Base-by-base conservation (phyloP, 2,113 vertebrate genomes). In the Gnathonemus longibarbis region DNA sequence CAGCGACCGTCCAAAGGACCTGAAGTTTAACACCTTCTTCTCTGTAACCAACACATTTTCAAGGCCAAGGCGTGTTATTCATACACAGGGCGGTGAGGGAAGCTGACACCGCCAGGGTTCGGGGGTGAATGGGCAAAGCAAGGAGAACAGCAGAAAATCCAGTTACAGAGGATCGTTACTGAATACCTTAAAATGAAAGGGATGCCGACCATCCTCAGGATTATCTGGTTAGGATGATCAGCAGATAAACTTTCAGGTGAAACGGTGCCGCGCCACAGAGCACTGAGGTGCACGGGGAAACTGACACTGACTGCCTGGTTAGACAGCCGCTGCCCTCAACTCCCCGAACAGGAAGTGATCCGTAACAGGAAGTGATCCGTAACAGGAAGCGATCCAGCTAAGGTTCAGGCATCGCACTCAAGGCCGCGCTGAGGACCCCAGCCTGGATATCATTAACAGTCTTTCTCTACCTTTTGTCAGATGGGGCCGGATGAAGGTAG, bases 271-370 rank as follows among this genome's bases (percentile, higher is more conserved):
- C 80, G 88, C 89, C 91, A n/a, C 39, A 53, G 58, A 92, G 93
- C 92, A 90, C 35, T 50, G 3, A n/a, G 84, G 91, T 92, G 93
- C 91, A 74, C 4, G 1, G 31, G 35, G 31, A 77, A 39, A 35
- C 31, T 39, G 70, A 77, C 24, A 31, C 9, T 2, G 66, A 15
- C 66, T 27, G 9, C 11, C 27, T 19, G n/a, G 3, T 13, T 27
- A 70, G 5, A 74, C n/a, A 35, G 10, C 27, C 13, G 11, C 27
- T 39, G n/a, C 85, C 10, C 11, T 21, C 19, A 50, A 50, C 1
- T 56, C 31, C 50, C 50, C 17, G 1, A 24, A 48, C 4, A 48
- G 31, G 27, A 39, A 87, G 27, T 8, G 13, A 87, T 19, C 85
- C 74, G 21, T 15, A 24, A n/a, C 3, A 48, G 49, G 27, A 35